Evolutionary conservation across 1,140 invertebrate species (phyloP), one percentile per base, ranked within the genome.

Genomic region (Streblospio benedicti): DNA sequence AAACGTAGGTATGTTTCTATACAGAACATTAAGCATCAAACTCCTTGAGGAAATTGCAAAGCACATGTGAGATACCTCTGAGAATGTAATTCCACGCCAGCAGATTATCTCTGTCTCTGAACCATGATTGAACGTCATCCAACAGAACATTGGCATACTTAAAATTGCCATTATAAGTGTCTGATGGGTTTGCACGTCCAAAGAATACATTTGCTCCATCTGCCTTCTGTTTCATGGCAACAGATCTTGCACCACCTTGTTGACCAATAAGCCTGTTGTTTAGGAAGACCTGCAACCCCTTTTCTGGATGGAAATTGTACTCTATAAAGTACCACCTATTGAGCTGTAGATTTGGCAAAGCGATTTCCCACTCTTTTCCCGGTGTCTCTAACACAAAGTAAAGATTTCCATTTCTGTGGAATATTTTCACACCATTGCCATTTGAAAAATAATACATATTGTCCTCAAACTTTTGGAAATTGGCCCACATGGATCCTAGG

Each of bases 71-170:
- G 25, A 20, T 38, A 77, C 75, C 73, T 68, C 73, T 60, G 3
- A 72, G 68, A 33, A 77, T 69, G 57, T 74, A 71, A 30, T 69
- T 67, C 61, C 72, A 73, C 4, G 75, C 74, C 28, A 76, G 4
- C 41, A 77, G 55, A 32, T 74, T 63, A 27, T 73, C 69, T 32
- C 74, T 55, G 53, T 71, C 65, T 18, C 65, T 68, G 44, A 69
- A 71, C 75, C 74, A 77, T 55, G 69, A 65, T 16, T 73, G 71
- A 50, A 73, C 60, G 33, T 77, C 73, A 60, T 77, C 75, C 57
- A 63, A 69, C 5, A 64, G 60, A 30, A 67, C 71, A 38, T 68
- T 65, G n/a, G 66, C 73, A 50, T 66, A 70, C 12, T 51, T 44
- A 14, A 51, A 52, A 28, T 54, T 41, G n/a, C 38, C 43, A 27